phyloP scores from a whole-genome alignment of 2,888 invertebrate genomes.

The Dolomedes plantarius region DNA sequence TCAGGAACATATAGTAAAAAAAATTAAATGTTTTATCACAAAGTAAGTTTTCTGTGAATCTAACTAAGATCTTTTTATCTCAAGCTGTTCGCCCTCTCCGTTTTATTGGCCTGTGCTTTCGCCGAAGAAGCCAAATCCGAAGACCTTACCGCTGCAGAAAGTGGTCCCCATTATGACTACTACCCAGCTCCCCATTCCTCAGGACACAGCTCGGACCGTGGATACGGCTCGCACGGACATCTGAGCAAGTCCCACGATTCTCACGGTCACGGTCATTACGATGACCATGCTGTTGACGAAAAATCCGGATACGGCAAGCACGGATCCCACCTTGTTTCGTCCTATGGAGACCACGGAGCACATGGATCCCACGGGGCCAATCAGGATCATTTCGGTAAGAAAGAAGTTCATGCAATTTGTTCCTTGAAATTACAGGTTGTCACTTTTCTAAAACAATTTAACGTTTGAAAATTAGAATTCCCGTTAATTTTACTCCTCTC shows the following conservation, averaged over 20 bases:
- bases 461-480: too few species aligned
- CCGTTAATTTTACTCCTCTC: too few species aligned
- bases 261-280: constrained; percentile 57
- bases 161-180: constrained; percentile 42
- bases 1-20: too few species aligned
- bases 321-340: constrained; percentile 48
- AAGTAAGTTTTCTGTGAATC: too few species aligned
- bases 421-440: too few species aligned
- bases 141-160: constrained; percentile 36
- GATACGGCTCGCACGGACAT: constrained; percentile 40
- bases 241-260: constrained; percentile 32
- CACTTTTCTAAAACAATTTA: too few species aligned
- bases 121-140: constrained; percentile 38
- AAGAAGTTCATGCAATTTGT: neutral
- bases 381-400: constrained; percentile 53
- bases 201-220: constrained; percentile 12
- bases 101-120: neutral
- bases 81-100: constrained; percentile 18
- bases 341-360: constrained; percentile 61
- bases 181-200: constrained; percentile 31
- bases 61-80: too few species aligned
- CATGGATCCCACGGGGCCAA: constrained; percentile 60
- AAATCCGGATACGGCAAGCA: constrained; percentile 54
- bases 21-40: too few species aligned
- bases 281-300: constrained; percentile 51